Base-by-base conservation (phyloP, 1,140 invertebrate species). In the Neuroterus valhalla region DNA sequence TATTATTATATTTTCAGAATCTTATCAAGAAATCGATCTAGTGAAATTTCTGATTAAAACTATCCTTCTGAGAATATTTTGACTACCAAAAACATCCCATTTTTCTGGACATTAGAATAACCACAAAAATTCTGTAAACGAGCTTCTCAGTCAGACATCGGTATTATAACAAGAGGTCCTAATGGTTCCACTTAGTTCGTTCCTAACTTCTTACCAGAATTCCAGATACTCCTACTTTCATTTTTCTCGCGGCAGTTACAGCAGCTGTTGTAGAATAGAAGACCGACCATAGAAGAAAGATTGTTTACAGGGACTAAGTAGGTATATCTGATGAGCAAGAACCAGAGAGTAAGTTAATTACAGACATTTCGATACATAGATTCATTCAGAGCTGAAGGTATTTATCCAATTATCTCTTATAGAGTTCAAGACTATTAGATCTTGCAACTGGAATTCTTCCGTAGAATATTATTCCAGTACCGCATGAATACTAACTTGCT, bases 111-210 rank as follows among this genome's bases (percentile, higher is more conserved):
- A 62, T 23, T 14, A 62, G 55, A 62, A 26, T 31, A 62, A 62
- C 23, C 55, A 31, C 55, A 62, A 31, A 62, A 62, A 62, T 31
- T 26, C 15, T 8, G 31, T 62, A 26, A 62, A 62, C 26, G 55
- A 62, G 23, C 55, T 62, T 62, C 31, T 1, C 1, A 38, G 5
- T 38, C 26, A 62, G 26, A 62, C 26, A 62, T 62, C 23, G 23
- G 15, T 62, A 62, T 62, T 62, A 62, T 62, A 62, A 62, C 55
- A 62, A 62, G 55, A 62, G 55, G 26, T 62, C 23, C 55, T 62
- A 62, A 62, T 62, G 55, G 21, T 62, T 31, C 55, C 55, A 62
- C 55, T 62, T 62, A 62, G 55, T 62, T 62, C 55, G 26, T 62
- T 62, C 55, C 55, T 31, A 62, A 62, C 12, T 62, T 62, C 55